A percentile compares a stretch with the other conserved stretches of the same genome.
These are phyloP conservation scores for Sycophila sp. DNA, from an alignment of 1,140 invertebrate genomes.

Conservation along the genomic window DNA sequence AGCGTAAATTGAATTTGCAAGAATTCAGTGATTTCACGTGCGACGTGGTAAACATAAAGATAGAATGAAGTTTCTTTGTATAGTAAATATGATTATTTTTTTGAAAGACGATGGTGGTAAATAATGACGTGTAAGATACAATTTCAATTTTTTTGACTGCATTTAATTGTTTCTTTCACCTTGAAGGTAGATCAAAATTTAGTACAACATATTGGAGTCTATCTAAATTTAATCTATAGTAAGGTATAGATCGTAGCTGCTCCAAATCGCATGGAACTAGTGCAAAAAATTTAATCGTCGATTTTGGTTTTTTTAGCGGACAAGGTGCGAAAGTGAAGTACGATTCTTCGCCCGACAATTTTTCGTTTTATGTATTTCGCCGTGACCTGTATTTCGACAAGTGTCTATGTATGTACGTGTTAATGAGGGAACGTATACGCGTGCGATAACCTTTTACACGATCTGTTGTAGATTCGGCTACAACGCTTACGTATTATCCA, in stretches of 20 bases:
- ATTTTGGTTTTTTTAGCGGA: slow-evolving; percentile 19
- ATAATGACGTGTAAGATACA: too few relatives aligned
- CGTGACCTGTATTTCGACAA: slow-evolving; percentile 58
- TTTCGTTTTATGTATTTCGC: slow-evolving; percentile 41
- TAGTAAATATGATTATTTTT: too few relatives aligned
- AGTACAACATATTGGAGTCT: slow-evolving; percentile 39
- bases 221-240: slow-evolving; percentile 29
- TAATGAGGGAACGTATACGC: slow-evolving; percentile 56
- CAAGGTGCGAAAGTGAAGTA: slow-evolving; percentile 30
- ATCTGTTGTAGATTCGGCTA: slow-evolving; percentile 47
- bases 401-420: slow-evolving; percentile 37
- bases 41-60: too few relatives aligned
- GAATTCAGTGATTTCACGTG: too few relatives aligned
- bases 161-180: slow-evolving; percentile 32
- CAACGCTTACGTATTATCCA: slow-evolving; percentile 53
- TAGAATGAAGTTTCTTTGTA: too few relatives aligned
- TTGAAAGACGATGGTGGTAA: too few relatives aligned
- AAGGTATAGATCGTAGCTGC: slow-evolving; percentile 24
- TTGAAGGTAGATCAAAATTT: slow-evolving; percentile 31
- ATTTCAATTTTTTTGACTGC: slow-evolving; percentile 24
- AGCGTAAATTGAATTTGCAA: too few relatives aligned
- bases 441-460: slow-evolving; percentile 49
- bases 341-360: background rate
- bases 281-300: slow-evolving; percentile 31
- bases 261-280: slow-evolving; percentile 13